Percentiles rank a stretch among this genome's conserved stretches.
Conservation (phyloP, 35 echinoderm and acorn worm genomes). For the Apostichopus parvimensis region DNA sequence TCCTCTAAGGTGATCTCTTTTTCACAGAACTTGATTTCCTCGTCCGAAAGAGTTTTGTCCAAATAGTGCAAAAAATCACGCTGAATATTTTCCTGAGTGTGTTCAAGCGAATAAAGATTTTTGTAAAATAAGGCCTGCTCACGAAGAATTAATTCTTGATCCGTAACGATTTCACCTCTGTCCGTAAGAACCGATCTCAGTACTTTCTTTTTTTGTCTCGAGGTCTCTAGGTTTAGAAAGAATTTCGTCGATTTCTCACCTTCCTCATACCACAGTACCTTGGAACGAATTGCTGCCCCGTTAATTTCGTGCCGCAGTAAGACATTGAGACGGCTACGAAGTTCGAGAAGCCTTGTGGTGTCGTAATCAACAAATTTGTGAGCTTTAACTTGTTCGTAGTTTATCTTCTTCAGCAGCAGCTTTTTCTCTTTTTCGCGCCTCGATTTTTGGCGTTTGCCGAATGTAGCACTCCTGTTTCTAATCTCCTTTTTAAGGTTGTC, state of each 20-base stretch:
- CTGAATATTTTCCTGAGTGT: slow-evolving; percentile 2
- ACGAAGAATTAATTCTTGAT: neutral
- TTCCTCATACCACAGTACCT: neutral
- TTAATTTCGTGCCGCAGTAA: neutral
- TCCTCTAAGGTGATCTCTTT: neutral
- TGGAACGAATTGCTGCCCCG: slow-evolving; percentile 3
- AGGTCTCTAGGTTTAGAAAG: neutral
- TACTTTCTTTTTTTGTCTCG: slow-evolving; percentile 19
- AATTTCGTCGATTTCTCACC: neutral
- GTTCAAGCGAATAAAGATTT: neutral
- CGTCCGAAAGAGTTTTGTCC: neutral
- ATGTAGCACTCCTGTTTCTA: neutral
- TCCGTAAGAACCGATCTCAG: neutral
- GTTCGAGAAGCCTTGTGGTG: neutral
- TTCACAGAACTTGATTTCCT: neutral
- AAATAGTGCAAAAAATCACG: slow-evolving; percentile 1
- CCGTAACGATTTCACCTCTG: neutral
- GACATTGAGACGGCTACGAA: neutral
- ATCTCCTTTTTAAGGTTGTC: neutral
- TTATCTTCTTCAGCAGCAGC: neutral
- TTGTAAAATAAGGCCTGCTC: neutral
- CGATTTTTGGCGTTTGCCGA: neutral
- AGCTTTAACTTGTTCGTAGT: neutral
- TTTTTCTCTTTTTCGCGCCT: neutral
- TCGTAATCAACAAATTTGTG: neutral